Evolutionary conservation across 2,797 vertebrate species (phyloP), one percentile per base, ranked within the genome.

Genomic region (Gymnothorax javanicus): DNA sequence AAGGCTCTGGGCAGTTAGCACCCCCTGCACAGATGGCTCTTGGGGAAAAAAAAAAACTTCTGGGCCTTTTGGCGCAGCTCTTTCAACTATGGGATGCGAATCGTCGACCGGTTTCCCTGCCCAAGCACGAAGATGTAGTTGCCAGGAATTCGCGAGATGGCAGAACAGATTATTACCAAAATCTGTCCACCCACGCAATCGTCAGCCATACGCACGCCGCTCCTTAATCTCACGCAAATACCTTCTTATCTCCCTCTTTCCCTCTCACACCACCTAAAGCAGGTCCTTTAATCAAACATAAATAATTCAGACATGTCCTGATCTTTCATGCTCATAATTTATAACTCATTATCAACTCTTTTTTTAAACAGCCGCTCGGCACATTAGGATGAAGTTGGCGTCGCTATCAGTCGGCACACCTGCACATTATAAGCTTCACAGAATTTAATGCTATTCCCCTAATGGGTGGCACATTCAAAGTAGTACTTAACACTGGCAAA

Each of bases 321-420:
- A 56, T 81, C 77, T 81, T 81, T 81, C 13, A 56, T 81, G 77
- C 77, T 81, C 77, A 81, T 81, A 81, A 81, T 81, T 81, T 81
- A 81, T 81, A 56, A 56, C 50, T 56, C 77, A 81, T 81, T 81
- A 81, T 81, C 77, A 50, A 81, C 77, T 20, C 52, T 81, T 54
- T 56, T 81, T 73, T 77, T 50, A 20, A 7, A 81, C 77, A 81
- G 50, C 7, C 1, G 77, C 52, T 54, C 9, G 52, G 77, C 52
- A 81, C 77, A n/a, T 54, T n/a, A 56, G 52, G n/a, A n/a, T 8
- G 43, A 15, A 43, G 25, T 73, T 25, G 27, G 33, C 33, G 23
- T 43, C 20, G 13, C 33, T 7, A 43, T 43, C 17, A 50, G 33
- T 33, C 20, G 33, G 71, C 71, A 75, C 27, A 75, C 71, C 27